These are phyloP conservation scores for Eptatretus burgeri DNA, from an alignment of 2,113 vertebrate genomes.

Conservation along the genomic window DNA sequence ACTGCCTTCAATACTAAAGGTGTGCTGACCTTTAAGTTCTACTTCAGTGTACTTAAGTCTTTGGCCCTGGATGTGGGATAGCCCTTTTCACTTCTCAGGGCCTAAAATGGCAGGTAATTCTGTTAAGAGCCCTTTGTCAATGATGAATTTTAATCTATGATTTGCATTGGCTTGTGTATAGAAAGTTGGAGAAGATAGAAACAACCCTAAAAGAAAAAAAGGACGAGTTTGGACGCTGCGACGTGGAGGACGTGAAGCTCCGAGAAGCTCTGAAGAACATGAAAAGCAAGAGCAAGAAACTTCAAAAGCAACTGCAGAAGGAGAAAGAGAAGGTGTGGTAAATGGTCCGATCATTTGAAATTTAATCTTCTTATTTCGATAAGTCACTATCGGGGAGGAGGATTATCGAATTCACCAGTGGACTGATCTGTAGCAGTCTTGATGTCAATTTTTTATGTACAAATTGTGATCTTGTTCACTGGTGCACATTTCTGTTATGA, in stretches of 20 bases:
- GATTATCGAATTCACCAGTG: background rate
- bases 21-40: too few relatives aligned
- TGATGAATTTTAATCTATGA: background rate
- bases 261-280: slow-evolving; percentile 68
- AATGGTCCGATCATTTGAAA: background rate
- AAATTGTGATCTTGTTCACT: too few relatives aligned
- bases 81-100: too few relatives aligned
- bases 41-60: too few relatives aligned
- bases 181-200: slow-evolving; percentile 43
- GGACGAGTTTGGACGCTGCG: slow-evolving; percentile 57
- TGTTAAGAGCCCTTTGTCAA: too few relatives aligned
- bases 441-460: slow-evolving; percentile 11
- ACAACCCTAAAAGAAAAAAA: slow-evolving; percentile 50
- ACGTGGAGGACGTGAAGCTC: slow-evolving; percentile 66
- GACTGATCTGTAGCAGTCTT: background rate
- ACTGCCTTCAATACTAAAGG: too few relatives aligned
- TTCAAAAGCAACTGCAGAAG: slow-evolving; percentile 65
- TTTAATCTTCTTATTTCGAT: slow-evolving; percentile 1
- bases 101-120: too few relatives aligned
- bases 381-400: slow-evolving; percentile 7
- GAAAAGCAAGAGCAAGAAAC: slow-evolving; percentile 50
- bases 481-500: too few relatives aligned
- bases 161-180: slow-evolving; percentile 12
- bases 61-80: too few relatives aligned
- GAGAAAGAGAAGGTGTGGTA: slow-evolving; percentile 55